Evolutionary conservation across 1,140 invertebrate genomes (phyloP).

Genomic region (Rhizoglyphus robini): DNA sequence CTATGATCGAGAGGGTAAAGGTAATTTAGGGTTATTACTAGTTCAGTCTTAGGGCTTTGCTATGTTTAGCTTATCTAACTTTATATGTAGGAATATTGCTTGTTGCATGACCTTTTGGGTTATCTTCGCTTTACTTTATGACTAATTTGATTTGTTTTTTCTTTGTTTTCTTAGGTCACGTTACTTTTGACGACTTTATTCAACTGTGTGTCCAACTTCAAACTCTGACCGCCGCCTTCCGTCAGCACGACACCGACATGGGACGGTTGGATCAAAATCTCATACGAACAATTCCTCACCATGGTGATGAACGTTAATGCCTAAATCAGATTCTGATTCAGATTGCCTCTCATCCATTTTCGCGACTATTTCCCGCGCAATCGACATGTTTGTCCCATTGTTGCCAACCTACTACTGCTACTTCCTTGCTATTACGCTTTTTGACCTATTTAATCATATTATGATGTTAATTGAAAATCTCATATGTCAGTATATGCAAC

Average conservation of each 20-base stretch:
- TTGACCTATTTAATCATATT: too few species aligned
- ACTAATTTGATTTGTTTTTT: neutral
- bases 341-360: too few species aligned
- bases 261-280: constrained; percentile 87
- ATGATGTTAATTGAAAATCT: too few species aligned
- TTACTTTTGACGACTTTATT: constrained; percentile 94
- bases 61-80: neutral
- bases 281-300: constrained; percentile 90
- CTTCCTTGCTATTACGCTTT: too few species aligned
- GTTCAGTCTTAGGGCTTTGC: neutral
- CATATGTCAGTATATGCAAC: too few species aligned
- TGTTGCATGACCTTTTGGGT: neutral
- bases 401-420: too few species aligned
- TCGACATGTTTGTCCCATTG: too few species aligned
- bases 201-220: constrained; percentile 85
- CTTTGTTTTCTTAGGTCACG: constrained; percentile 5
- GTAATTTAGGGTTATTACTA: constrained; percentile 30
- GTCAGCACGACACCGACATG: constrained; percentile 77
- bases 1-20: constrained; percentile 80
- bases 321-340: too few species aligned
- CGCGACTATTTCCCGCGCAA: too few species aligned
- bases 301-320: constrained; percentile 86
- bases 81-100: too few species aligned
- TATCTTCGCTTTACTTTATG: neutral
- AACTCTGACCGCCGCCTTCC: constrained; percentile 75